Base-by-base conservation (phyloP, 2,113 vertebrate genomes). In the Machaerirhynchus nigripectus region DNA sequence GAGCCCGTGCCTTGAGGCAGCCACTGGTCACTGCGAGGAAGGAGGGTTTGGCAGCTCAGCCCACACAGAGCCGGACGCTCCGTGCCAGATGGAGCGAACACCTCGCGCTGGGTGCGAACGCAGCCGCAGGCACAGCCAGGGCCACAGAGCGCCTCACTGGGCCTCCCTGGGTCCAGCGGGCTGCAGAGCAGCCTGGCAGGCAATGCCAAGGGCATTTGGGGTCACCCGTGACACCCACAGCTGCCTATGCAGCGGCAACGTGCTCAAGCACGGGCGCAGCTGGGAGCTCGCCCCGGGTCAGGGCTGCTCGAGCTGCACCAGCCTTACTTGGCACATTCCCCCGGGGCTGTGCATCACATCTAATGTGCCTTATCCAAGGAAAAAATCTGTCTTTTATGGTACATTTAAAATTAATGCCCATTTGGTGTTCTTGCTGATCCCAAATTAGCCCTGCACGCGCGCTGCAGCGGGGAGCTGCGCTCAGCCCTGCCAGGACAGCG, bases 41-140 rank as follows among this genome's bases (percentile, higher is more conserved):
- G 42, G 15, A 31, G 56, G 20, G 15, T 24, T 42, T 50, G 2
- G 3, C 57, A 64, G 7, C 73, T 59, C 65, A 22, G 60, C 19
- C 46, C 61, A 3, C 0, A 0, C 22, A 15, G 42, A 53, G 23
- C 40, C 1, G 70, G 57, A 52, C 0, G 1, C 39, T 40, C 42
- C 0, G 0, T 0, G 2, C 1, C 1, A 15, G 50, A 5, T 2
- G 39, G 42, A 57, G n/a, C 9, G 1, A 35, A 23, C 14, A 5
- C 30, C 11, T 47, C 2, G 0, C 5, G 9, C 20, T 6, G 55
- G 59, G 1, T 47, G 35, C 2, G 3, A 33, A 5, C 0, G 1
- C 23, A 35, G 75, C 46, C 1, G 0, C 3, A 2, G 65, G 28
- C 40, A 33, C 49, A 33, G 50, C 8, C 67, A 15, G 35, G 6